Conservation (phyloP, 2,797 vertebrate genomes). For the Linurgus olivaceus region DNA sequence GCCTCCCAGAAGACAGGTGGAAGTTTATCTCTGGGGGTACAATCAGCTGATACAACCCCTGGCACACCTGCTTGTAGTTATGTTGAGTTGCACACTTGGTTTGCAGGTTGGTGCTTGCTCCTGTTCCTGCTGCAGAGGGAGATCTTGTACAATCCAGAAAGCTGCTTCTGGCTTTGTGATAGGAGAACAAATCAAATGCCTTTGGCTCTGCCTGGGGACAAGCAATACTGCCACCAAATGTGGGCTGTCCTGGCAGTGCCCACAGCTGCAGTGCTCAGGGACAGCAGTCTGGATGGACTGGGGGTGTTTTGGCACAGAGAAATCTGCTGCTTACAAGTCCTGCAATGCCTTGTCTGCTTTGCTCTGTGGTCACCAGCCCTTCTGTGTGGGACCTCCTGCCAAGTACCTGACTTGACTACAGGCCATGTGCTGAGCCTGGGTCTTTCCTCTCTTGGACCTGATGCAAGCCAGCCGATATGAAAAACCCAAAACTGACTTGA, state of each 20-base stretch:
- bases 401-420: accelerated
- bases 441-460: neutral
- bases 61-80: neutral
- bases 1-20: neutral
- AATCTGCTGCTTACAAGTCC: neutral
- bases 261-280: neutral
- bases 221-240: neutral
- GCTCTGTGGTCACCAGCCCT: accelerated
- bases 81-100: neutral
- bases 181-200: neutral
- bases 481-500: neutral
- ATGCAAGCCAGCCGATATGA: neutral
- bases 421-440: neutral
- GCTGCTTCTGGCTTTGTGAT: neutral
- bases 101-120: neutral
- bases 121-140: neutral
- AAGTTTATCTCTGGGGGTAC: neutral
- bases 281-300: neutral
- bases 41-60: neutral
- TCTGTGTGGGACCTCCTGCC: accelerated
- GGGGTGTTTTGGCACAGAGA: neutral
- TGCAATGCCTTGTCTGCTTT: neutral
- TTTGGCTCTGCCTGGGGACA: neutral
- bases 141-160: neutral
- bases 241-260: neutral